Evolutionary conservation across 2,797 vertebrate species (phyloP).

Genomic region (Orestias chungarensis): DNA sequence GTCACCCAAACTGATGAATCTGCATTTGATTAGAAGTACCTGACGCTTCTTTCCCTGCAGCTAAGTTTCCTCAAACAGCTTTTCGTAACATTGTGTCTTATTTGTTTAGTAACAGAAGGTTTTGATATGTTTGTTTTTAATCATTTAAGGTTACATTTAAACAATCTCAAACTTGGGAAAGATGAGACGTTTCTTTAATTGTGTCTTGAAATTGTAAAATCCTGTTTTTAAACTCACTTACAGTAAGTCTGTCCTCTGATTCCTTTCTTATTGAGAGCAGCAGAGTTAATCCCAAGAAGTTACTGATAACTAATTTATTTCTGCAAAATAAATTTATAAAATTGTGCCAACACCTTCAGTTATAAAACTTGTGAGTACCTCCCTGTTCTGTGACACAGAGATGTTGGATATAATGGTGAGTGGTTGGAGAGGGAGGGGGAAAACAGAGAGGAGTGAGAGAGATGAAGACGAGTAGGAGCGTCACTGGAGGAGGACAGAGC

Average conservation of each 20-base stretch:
- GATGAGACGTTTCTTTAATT: too few species aligned
- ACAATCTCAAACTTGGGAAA: too few species aligned
- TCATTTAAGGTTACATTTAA: too few species aligned
- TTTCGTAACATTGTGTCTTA: too few species aligned
- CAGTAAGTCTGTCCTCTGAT: neutral
- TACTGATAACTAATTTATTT: conserved; percentile 2
- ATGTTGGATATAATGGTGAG: conserved; percentile 38
- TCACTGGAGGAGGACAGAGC: conserved; percentile 43
- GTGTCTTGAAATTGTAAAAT: too few species aligned
- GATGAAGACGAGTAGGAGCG: conserved; percentile 38
- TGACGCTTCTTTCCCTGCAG: too few species aligned
- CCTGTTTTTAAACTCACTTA: neutral
- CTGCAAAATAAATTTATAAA: conserved; percentile 9
- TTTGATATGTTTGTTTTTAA: too few species aligned
- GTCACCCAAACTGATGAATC: too few species aligned
- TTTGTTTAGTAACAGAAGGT: too few species aligned
- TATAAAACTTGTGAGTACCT: conserved; percentile 36
- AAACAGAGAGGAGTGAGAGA: conserved; percentile 31
- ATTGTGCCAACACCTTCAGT: conserved; percentile 12
- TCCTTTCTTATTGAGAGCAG: neutral
- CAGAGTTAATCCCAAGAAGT: neutral
- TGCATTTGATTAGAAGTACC: too few species aligned
- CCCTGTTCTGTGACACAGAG: conserved; percentile 25
- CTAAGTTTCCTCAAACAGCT: too few species aligned
- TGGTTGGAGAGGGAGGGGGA: conserved; percentile 40